Evolutionary conservation across 2,888 invertebrate species (phyloP).

Genomic region (Parapristionchus giblindavisi): DNA sequence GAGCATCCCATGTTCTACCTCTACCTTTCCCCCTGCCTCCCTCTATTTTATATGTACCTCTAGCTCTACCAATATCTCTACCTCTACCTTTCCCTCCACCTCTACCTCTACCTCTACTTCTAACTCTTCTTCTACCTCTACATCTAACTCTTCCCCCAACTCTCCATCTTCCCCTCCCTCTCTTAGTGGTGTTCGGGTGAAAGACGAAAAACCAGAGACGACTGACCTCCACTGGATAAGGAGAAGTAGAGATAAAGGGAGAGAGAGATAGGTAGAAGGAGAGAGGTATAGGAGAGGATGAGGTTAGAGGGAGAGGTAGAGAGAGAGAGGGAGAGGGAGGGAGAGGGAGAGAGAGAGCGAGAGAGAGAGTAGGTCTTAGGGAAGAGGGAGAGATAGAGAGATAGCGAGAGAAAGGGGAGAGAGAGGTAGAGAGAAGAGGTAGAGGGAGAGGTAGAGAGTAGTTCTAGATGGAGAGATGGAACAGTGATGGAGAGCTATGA

Average conservation of each 20-base stretch:
- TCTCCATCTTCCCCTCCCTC: background rate
- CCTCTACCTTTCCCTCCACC: constrained; percentile 5
- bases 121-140: background rate
- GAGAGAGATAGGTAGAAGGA: no score
- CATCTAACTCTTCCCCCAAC: background rate
- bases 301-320: no score
- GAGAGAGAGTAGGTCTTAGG: no score
- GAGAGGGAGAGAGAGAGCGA: no score
- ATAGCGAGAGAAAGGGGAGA: no score
- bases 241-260: background rate
- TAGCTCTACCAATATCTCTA: background rate
- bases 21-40: background rate
- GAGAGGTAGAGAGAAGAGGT: no score
- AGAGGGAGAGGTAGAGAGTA: no score
- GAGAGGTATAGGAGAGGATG: background rate
- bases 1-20: no score
- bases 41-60: no score
- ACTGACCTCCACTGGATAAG: constrained; percentile 36
- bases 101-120: constrained; percentile 9
- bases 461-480: no score
- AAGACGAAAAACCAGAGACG: constrained; percentile 38
- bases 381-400: no score
- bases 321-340: background rate
- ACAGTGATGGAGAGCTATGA: no score
- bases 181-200: constrained; percentile 5